Evolutionary conservation across 2,888 invertebrate species (phyloP).

Genomic region (Stenotaenia linearis): DNA sequence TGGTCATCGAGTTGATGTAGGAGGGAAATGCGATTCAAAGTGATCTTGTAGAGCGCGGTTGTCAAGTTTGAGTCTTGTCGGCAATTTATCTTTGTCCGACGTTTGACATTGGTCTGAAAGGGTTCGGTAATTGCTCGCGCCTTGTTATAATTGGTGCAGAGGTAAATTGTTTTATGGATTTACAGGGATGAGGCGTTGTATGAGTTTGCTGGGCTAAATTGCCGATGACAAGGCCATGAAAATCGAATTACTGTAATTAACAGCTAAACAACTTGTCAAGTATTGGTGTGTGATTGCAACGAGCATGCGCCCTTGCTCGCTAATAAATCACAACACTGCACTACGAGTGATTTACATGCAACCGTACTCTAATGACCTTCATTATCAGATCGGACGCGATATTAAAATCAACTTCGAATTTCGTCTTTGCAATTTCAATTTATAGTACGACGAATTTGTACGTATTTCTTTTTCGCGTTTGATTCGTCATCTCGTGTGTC

Average conservation of each 20-base stretch:
- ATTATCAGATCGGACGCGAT: not conserved
- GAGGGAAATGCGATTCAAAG: not conserved
- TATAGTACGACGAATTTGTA: too few relatives aligned
- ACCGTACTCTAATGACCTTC: not conserved
- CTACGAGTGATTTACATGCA: not conserved
- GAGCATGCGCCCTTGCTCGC: not conserved
- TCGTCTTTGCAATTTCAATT: too few relatives aligned
- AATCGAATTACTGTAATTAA: not conserved
- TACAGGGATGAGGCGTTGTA: not conserved
- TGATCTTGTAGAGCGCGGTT: not conserved
- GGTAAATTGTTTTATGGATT: not conserved
- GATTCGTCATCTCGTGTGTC: too few relatives aligned
- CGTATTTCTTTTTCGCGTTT: too few relatives aligned
- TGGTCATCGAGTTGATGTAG: not conserved
- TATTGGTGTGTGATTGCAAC: not conserved
- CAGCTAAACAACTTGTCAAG: not conserved
- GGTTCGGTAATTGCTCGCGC: not conserved
- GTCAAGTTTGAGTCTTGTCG: not conserved
- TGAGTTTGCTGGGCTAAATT: not conserved
- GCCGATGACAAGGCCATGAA: not conserved
- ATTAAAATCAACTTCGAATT: not conserved
- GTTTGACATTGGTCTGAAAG: not conserved
- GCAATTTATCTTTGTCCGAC: not conserved
- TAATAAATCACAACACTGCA: not conserved
- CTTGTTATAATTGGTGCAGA: not conserved